Conservation (phyloP, 1,140 invertebrate species). For the Teleopsis dalmanni region DNA sequence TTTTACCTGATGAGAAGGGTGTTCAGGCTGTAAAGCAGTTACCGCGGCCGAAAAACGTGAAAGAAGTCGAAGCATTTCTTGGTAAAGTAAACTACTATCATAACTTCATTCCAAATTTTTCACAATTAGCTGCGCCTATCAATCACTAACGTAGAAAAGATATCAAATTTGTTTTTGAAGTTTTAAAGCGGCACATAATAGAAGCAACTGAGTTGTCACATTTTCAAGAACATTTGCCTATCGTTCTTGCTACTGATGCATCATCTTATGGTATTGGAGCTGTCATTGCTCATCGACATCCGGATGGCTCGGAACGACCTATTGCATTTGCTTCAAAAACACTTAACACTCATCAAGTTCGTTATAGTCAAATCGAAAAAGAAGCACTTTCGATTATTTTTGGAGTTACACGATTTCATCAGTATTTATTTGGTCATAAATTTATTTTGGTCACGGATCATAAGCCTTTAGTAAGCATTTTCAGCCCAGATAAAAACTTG, state of each 20-base stretch:
- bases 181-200: neutral
- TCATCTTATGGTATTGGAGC: conserved; percentile 44
- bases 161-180: conserved; percentile 9
- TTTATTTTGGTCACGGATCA: conserved; percentile 48
- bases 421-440: conserved; percentile 46
- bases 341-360: conserved; percentile 44
- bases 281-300: conserved; percentile 42
- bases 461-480: conserved; percentile 41
- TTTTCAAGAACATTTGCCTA: conserved; percentile 44
- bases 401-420: conserved; percentile 48
- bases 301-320: conserved; percentile 42
- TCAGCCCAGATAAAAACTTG: conserved; percentile 23
- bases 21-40: conserved; percentile 19
- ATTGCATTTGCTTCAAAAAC: conserved; percentile 47
- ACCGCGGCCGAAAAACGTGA: conserved; percentile 22
- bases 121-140: conserved; percentile 15
- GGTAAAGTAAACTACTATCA: conserved; percentile 27
- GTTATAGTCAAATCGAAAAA: conserved; percentile 50
- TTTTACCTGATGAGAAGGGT: conserved; percentile 16
- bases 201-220: conserved; percentile 26
- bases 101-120: conserved; percentile 25
- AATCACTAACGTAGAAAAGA: conserved; percentile 23
- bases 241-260: conserved; percentile 46
- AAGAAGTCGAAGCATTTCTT: conserved; percentile 28
- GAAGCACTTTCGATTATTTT: conserved; percentile 48